phyloP scores from a whole-genome alignment of 2,888 invertebrate species.

The Omphaloscelis lunosa region DNA sequence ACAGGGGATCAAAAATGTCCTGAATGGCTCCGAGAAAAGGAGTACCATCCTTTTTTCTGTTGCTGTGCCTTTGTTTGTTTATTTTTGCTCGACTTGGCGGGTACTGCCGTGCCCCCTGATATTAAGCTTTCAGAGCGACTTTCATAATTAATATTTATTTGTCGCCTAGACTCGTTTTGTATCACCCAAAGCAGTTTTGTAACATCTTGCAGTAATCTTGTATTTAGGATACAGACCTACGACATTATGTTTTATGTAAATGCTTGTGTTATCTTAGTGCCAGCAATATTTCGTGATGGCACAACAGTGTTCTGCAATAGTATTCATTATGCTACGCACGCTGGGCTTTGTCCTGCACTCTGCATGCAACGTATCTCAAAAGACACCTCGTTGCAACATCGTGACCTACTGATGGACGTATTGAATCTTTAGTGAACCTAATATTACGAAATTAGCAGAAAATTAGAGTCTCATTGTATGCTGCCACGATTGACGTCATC shows the following conservation, averaged over 20 bases:
- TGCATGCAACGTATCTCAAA: constrained; percentile 33
- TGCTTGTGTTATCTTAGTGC: constrained; percentile 44
- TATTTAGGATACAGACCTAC: constrained; percentile 9
- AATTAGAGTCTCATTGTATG: not conserved
- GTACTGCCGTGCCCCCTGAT: too few relatives aligned
- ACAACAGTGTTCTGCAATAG: constrained; percentile 39
- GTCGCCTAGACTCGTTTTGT: not conserved
- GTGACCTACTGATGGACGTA: constrained; percentile 21
- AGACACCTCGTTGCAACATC: constrained; percentile 40
- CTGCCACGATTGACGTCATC: too few relatives aligned
- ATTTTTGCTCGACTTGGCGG: too few relatives aligned
- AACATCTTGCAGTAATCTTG: constrained; percentile 14
- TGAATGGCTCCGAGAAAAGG: too few relatives aligned
- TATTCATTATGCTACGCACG: constrained; percentile 42
- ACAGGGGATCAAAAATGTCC: too few relatives aligned
- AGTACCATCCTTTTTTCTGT: too few relatives aligned
- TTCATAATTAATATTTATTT: not conserved
- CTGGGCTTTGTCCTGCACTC: constrained; percentile 45
- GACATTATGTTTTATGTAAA: constrained; percentile 52
- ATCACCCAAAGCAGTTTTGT: constrained; percentile 15
- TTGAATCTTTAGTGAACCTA: constrained; percentile 4
- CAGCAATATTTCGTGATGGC: constrained; percentile 43
- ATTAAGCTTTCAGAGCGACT: not conserved
- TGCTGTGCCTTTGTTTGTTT: too few relatives aligned
- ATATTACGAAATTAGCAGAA: not conserved